phyloP scores from a whole-genome alignment of 2,888 invertebrate genomes.

The Mesopsocus fuscifrons region DNA sequence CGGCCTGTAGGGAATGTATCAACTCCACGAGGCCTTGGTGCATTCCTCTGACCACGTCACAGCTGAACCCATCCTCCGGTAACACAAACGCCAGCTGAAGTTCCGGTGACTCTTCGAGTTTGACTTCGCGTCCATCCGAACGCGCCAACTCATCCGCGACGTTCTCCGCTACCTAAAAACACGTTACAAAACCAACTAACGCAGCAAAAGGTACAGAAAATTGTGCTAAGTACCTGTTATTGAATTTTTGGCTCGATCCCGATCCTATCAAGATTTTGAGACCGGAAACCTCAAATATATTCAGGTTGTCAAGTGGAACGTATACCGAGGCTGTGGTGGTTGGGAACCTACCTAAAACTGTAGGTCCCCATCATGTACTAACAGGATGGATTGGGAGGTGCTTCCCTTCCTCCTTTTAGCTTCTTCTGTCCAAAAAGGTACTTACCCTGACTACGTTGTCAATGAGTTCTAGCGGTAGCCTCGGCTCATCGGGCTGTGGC shows the following conservation, averaged over 20 bases:
- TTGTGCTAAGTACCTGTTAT: too few relatives aligned
- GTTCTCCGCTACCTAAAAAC: slow-evolving; percentile 54
- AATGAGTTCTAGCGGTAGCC: slow-evolving; percentile 38
- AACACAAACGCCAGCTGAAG: slow-evolving; percentile 71
- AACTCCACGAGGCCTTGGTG: slow-evolving; percentile 80
- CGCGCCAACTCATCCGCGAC: slow-evolving; percentile 82
- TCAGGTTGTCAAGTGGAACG: too few relatives aligned
- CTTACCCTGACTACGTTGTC: slow-evolving; percentile 36
- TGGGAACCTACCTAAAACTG: too few relatives aligned
- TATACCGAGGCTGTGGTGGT: too few relatives aligned
- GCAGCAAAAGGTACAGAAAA: slow-evolving; percentile 7
- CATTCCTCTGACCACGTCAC: slow-evolving; percentile 85
- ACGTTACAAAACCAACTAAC: too few relatives aligned
- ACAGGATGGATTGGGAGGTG: too few relatives aligned
- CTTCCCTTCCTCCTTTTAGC: too few relatives aligned
- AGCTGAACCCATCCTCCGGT: slow-evolving; percentile 95
- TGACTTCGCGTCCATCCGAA: slow-evolving; percentile 70
- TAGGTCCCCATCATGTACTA: too few relatives aligned
- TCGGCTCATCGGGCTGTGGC: slow-evolving; percentile 37
- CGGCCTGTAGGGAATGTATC: slow-evolving; percentile 59
- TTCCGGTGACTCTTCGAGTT: slow-evolving; percentile 80
- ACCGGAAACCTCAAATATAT: too few relatives aligned
- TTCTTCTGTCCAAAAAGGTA: too few relatives aligned
- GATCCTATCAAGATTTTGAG: too few relatives aligned
- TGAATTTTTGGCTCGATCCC: too few relatives aligned